A percentile compares a stretch with the other conserved stretches of the same genome.
These are phyloP conservation scores for Ceratitis capitata DNA, from an alignment of 1,140 invertebrate species.

Conservation along the genomic window DNA sequence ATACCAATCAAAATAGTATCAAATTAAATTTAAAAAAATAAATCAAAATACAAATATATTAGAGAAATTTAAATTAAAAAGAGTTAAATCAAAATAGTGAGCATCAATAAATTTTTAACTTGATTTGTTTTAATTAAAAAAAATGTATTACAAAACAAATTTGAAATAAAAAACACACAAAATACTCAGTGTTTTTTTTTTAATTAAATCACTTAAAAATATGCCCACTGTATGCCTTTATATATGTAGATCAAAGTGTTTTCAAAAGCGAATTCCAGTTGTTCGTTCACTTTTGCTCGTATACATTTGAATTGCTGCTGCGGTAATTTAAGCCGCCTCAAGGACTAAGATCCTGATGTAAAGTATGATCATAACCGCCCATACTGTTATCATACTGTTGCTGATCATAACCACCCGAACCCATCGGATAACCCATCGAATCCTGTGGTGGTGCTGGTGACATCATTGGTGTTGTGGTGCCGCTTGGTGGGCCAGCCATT, in stretches of 20 bases:
- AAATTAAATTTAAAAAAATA: too few relatives aligned
- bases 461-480: slow-evolving; percentile 92
- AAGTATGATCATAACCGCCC: slow-evolving; percentile 85
- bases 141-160: too few relatives aligned
- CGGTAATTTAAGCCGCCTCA: slow-evolving; percentile 52
- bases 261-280: background rate
- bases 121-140: too few relatives aligned
- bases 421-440: slow-evolving; percentile 88
- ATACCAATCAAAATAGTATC: too few relatives aligned
- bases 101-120: too few relatives aligned
- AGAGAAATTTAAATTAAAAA: too few relatives aligned
- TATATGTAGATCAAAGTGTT: too few relatives aligned
- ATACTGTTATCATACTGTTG: slow-evolving; percentile 86
- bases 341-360: slow-evolving; percentile 82
- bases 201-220: background rate
- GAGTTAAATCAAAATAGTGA: too few relatives aligned
- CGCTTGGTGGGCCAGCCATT: slow-evolving; percentile 83
- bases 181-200: background rate
- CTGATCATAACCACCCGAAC: slow-evolving; percentile 84
- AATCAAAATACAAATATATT: too few relatives aligned
- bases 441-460: slow-evolving; percentile 90
- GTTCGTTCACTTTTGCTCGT: slow-evolving; percentile 37
- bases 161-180: too few relatives aligned
- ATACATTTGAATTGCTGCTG: slow-evolving; percentile 43
- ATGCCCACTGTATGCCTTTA: background rate